A percentile compares a stretch with the other conserved stretches of the same genome.
These are phyloP conservation scores for Odocoileus virginianus DNA, from an alignment of 2,113 vertebrate genomes.

Conservation along the genomic window DNA sequence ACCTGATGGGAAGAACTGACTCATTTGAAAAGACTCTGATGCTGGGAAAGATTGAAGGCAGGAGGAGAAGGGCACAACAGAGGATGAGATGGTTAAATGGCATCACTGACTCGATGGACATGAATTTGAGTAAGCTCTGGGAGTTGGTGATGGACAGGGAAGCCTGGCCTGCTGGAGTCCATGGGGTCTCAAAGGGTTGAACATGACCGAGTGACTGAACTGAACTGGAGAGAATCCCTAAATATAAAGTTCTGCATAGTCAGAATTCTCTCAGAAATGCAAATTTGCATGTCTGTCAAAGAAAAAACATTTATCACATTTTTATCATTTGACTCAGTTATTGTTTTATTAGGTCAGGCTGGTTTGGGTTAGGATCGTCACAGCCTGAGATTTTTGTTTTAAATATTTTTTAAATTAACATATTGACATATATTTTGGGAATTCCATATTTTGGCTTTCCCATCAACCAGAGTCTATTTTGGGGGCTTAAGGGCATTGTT, in stretches of 20 bases:
- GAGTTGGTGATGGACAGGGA: not conserved
- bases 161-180: not conserved
- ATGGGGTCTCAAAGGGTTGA: not conserved
- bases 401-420: not conserved
- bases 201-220: not conserved
- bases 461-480: not conserved
- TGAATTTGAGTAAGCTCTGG: not conserved
- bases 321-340: not conserved
- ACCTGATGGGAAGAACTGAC: not conserved
- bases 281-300: not conserved
- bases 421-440: not conserved
- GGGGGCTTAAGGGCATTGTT: not conserved
- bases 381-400: not conserved
- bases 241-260: not conserved
- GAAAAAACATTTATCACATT: not conserved
- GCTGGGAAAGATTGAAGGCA: not conserved
- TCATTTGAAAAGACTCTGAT: not conserved
- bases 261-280: conserved; percentile 12
- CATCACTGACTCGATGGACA: not conserved
- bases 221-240: not conserved
- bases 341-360: conserved; percentile 18
- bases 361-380: not conserved
- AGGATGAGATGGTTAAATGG: not conserved
- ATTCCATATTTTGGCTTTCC: not conserved
- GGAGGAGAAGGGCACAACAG: not conserved